Percentiles rank a stretch among this genome's conserved stretches.
phyloP scores from a whole-genome alignment of 2,888 invertebrate genomes.

The Aphidoletes aphidimyza region DNA sequence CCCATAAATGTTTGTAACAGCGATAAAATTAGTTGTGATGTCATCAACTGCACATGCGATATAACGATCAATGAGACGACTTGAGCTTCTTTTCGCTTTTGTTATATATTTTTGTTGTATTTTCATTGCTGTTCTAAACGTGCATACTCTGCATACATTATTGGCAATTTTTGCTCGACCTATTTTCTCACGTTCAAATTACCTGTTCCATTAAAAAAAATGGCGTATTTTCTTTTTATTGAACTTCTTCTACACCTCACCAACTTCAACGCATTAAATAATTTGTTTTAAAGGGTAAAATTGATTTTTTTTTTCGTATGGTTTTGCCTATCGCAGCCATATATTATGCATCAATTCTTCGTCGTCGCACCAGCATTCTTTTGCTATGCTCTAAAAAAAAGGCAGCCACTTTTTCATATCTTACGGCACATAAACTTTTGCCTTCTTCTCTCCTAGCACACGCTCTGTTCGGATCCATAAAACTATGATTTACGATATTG shows the following conservation, averaged over 20 bases:
- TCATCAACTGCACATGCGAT: no score
- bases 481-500: conserved; percentile 40
- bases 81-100: no score
- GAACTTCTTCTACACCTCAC: neutral
- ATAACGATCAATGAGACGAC: no score
- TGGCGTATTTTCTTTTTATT: no score
- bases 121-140: no score
- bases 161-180: neutral
- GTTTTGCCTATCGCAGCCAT: conserved; percentile 6
- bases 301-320: neutral
- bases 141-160: no score
- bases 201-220: no score
- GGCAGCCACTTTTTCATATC: neutral
- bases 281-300: conserved; percentile 21
- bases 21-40: no score
- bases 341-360: neutral
- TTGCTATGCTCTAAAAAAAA: neutral
- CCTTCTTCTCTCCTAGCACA: neutral
- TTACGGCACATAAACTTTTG: neutral
- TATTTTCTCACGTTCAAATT: no score
- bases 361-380: neutral
- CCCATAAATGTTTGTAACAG: no score
- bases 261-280: conserved; percentile 15
- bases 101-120: no score
- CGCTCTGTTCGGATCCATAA: neutral